Percentiles rank a stretch among this genome's conserved stretches.
Conservation (phyloP, 2,797 vertebrate species). For the Urocyon cinereoargenteus region DNA sequence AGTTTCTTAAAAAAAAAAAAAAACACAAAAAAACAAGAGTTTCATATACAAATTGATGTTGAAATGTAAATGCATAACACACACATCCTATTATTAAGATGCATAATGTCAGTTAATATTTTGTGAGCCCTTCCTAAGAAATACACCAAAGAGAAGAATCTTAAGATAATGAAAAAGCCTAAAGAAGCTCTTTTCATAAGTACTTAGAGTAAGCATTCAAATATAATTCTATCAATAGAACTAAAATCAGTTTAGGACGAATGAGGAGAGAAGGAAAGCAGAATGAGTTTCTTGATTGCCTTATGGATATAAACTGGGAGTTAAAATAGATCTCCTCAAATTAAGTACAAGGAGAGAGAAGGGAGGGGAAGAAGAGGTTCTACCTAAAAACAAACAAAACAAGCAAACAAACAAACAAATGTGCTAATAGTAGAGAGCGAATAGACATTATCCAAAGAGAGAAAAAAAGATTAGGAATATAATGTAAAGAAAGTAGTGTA, state of each 20-base stretch:
- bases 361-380: neutral
- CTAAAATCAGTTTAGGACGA: neutral
- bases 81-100: neutral
- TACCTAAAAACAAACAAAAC: neutral
- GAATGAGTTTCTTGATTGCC: neutral
- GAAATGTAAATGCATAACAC: neutral
- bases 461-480: neutral
- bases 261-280: neutral
- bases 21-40: neutral
- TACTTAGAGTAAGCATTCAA: neutral
- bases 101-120: constrained; percentile 12
- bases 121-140: neutral
- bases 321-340: neutral
- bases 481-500: neutral
- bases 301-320: neutral
- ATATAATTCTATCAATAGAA: constrained; percentile 7
- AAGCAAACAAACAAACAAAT: too few relatives aligned
- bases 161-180: neutral
- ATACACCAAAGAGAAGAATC: neutral
- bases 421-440: neutral
- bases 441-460: neutral
- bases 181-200: neutral
- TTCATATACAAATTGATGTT: neutral
- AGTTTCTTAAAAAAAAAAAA: neutral
- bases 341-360: neutral